phyloP scores from a whole-genome alignment of 2,888 invertebrate genomes.

The Brachyptera risi region DNA sequence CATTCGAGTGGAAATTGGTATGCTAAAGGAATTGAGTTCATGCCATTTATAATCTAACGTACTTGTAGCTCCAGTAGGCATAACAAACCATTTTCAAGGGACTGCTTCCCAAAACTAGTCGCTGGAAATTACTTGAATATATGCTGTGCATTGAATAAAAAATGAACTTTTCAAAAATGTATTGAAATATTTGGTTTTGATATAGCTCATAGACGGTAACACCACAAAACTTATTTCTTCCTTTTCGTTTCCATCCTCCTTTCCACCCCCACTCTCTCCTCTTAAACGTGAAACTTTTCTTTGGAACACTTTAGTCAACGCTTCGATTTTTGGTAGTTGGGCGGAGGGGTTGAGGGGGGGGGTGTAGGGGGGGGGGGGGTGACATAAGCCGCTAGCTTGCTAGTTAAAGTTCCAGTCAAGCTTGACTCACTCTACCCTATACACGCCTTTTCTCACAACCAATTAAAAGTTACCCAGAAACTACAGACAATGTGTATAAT shows the following conservation, averaged over 20 bases:
- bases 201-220: background rate
- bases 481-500: background rate
- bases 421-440: no score
- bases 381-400: slow-evolving; percentile 7
- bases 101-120: no score
- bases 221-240: background rate
- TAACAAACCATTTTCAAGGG: no score
- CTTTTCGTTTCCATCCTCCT: slow-evolving; percentile 1
- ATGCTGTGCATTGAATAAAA: background rate
- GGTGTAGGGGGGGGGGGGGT: background rate
- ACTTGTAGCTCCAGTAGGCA: slow-evolving; percentile 5
- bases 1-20: slow-evolving; percentile 2
- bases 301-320: slow-evolving; percentile 15
- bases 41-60: background rate
- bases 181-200: background rate
- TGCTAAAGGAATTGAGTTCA: background rate
- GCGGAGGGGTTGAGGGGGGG: background rate
- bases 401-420: no score
- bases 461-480: slow-evolving; percentile 27
- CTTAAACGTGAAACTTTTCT: slow-evolving; percentile 19
- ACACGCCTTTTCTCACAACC: slow-evolving; percentile 9
- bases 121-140: no score
- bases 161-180: background rate
- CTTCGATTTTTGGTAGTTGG: background rate
- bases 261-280: background rate